Percentiles rank a stretch among this genome's conserved stretches.
These are phyloP conservation scores for Darevskia mixta DNA, from an alignment of 2,797 vertebrate genomes.

Conservation along the genomic window DNA sequence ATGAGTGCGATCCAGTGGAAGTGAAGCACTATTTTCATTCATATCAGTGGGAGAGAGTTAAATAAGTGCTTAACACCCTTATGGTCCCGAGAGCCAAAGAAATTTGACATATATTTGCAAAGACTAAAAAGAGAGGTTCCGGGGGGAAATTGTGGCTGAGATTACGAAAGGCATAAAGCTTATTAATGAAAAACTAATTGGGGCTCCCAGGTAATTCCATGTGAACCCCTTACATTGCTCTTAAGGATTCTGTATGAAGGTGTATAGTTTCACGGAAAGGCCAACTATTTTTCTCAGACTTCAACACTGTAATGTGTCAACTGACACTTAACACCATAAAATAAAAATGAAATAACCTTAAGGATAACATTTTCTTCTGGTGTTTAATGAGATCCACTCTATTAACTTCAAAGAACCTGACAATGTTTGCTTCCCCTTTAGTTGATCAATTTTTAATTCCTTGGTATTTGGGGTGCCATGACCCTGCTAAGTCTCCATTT, in stretches of 20 bases:
- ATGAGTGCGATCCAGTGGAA: conserved; percentile 28
- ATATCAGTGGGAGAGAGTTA: conserved; percentile 44
- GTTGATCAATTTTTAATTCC: conserved; percentile 52
- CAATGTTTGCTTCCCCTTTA: conserved; percentile 57
- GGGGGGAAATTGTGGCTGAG: background rate
- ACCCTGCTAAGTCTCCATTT: conserved; percentile 34
- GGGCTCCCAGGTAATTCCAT: background rate
- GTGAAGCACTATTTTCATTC: background rate
- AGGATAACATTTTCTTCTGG: conserved; percentile 39
- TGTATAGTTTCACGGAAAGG: conserved; percentile 17
- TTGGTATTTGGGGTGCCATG: conserved; percentile 39
- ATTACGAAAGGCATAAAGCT: conserved; percentile 22
- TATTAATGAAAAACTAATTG: conserved; percentile 23
- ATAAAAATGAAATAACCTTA: conserved; percentile 50
- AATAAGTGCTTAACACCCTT: background rate
- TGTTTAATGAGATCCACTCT: conserved; percentile 42
- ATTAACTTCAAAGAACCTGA: conserved; percentile 47
- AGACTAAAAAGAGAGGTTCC: background rate
- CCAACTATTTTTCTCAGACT: conserved; percentile 3
- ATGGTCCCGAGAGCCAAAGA: background rate
- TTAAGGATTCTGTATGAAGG: conserved; percentile 18
- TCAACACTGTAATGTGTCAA: conserved; percentile 19
- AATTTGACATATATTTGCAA: background rate
- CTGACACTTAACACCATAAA: conserved; percentile 40
- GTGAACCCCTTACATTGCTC: background rate